Base-by-base conservation (phyloP, 2,888 invertebrate genomes). In the Anorthoa munda region DNA sequence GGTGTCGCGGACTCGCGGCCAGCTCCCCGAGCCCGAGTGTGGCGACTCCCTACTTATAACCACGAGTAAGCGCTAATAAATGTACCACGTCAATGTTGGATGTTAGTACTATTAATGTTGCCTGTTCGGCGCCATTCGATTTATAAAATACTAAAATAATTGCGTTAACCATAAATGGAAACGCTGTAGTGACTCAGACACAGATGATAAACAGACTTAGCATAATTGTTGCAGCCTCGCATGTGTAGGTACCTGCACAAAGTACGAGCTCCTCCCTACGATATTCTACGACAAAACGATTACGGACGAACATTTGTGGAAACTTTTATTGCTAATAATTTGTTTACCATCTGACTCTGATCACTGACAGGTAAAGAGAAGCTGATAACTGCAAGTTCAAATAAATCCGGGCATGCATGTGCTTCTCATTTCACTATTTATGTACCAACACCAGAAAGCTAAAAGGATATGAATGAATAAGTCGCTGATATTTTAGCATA, bases 1-100 rank as follows among this genome's bases (percentile, higher is more conserved):
- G 91, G 91, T 89, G 90, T 92, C 91, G 91, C 87, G 85, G 84
- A 82, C 86, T 92, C 91, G 91, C 87, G 85, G 84, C 82, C 86
- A 83, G 91, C 88, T 86, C 82, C 78, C 83, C 75, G 87, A 86
- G 88, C 87, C 87, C 87, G 90, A 90, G 90, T 89, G 88, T 90
- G 73, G 81, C 82, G 77, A 85, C 78, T 82, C 81, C 56, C 76
- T 70, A 69, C 82, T 74, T 77, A 79, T 68, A 76, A 59, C 66
- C 56, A 48, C 68, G 50, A 75, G 58, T 75, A 83, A 78, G 70
- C 81, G 76, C 81, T 87, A 85, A 90, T 87, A 87, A 87, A 91
- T 89, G 79, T 77, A 82, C 82, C 81, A 86, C 86, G 89, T 86
- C 88, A 87, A 78, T 85, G 86, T 85, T 86, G 85, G 87, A 86